phyloP scores from a whole-genome alignment of 2,888 invertebrate species.

The Sympetrum striolatum region DNA sequence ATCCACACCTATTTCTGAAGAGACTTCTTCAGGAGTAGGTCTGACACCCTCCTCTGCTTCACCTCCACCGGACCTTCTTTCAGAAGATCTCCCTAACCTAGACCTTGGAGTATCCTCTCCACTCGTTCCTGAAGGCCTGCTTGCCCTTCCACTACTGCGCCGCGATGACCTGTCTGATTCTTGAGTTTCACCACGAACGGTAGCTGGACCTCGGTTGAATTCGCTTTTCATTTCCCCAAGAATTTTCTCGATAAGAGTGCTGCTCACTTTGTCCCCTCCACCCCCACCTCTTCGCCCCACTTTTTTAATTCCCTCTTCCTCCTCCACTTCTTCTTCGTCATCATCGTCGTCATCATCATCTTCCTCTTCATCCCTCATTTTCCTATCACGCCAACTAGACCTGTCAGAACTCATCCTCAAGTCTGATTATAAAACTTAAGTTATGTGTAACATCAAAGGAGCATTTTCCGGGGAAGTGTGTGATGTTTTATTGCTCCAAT shows the following conservation, averaged over 20 bases:
- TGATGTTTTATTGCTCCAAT: background rate
- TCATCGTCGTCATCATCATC: constrained; percentile 56
- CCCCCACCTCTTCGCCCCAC: constrained; percentile 28
- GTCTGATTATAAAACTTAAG: background rate
- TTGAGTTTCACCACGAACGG: background rate
- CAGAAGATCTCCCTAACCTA: background rate
- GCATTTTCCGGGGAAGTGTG: background rate
- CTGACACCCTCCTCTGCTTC: background rate
- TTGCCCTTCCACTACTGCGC: background rate
- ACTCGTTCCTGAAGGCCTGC: background rate
- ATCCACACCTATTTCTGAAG: background rate
- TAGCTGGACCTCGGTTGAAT: constrained; percentile 48
- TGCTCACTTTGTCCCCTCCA: constrained; percentile 46
- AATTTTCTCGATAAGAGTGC: constrained; percentile 48
- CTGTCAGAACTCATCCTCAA: background rate
- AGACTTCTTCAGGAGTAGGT: background rate
- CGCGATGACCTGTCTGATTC: background rate
- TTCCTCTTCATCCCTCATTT: constrained; percentile 53
- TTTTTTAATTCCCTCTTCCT: constrained; percentile 57
- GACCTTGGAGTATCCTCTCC: constrained; percentile 3
- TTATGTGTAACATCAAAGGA: background rate
- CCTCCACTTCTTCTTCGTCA: constrained; percentile 60
- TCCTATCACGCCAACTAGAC: constrained; percentile 16
- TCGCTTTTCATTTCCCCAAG: constrained; percentile 51
- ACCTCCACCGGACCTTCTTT: background rate